A percentile compares a stretch with the other conserved stretches of the same genome.
These are phyloP conservation scores for Etheostoma spectabile DNA, from an alignment of 2,113 vertebrate genomes.

Conservation along the genomic window DNA sequence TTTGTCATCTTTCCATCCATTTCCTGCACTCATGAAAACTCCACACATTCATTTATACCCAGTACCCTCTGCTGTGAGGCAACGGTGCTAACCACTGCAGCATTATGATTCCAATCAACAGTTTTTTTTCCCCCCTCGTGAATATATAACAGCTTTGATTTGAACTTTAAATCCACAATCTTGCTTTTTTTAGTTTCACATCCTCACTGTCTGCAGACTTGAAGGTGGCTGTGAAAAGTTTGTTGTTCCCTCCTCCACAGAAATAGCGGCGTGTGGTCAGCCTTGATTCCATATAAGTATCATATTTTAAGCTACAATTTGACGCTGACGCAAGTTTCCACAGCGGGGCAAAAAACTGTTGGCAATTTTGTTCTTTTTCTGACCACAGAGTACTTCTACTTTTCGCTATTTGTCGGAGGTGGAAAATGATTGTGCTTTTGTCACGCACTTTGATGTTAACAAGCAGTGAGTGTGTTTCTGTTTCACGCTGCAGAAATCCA, in stretches of 20 bases:
- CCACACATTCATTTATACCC: neutral
- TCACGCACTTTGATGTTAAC: slow-evolving; percentile 29
- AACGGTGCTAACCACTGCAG: neutral
- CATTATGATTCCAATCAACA: neutral
- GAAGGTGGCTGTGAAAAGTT: neutral
- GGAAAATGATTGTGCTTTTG: slow-evolving; percentile 24
- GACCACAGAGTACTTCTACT: slow-evolving; percentile 26
- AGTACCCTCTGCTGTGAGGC: neutral
- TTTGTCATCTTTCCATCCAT: neutral
- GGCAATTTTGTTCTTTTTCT: slow-evolving; percentile 38
- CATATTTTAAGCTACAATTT: slow-evolving; percentile 26
- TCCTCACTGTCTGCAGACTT: neutral
- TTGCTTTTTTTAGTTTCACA: neutral
- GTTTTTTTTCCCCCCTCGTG: neutral
- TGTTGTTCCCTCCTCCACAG: neutral
- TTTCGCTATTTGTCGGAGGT: slow-evolving; percentile 8
- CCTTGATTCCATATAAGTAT: slow-evolving; percentile 18
- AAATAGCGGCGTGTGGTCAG: slow-evolving; percentile 29
- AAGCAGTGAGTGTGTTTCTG: neutral
- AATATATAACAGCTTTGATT: neutral
- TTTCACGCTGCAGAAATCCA: slow-evolving; percentile 28
- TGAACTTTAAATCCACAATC: neutral
- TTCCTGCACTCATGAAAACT: neutral
- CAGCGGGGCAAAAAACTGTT: slow-evolving; percentile 18
- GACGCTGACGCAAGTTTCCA: slow-evolving; percentile 20